Conservation (phyloP, 2,797 vertebrate genomes). For the Esox lucius region DNA sequence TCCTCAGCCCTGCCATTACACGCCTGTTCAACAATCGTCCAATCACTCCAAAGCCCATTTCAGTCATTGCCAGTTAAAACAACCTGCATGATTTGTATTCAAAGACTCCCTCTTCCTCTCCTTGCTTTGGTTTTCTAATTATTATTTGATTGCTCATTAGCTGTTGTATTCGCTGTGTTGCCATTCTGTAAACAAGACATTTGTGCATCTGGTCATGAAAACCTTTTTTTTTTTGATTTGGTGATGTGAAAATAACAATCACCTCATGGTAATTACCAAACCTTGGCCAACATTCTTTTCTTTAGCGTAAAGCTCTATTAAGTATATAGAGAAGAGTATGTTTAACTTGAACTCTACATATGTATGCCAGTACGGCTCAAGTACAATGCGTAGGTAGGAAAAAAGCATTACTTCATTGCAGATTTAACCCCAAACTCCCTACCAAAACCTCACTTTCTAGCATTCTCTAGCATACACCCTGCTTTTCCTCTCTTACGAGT, state of each 20-base stretch:
- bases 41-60: constrained; percentile 2
- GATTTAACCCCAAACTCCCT: constrained; percentile 44
- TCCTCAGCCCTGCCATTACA: not conserved
- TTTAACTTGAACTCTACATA: not conserved
- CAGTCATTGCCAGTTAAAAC: constrained; percentile 19
- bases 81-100: constrained; percentile 64
- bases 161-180: constrained; percentile 48
- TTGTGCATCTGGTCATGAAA: constrained; percentile 63
- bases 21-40: too few relatives aligned
- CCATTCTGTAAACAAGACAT: constrained; percentile 47
- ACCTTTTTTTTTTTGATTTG: constrained; percentile 39
- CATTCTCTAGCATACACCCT: constrained; percentile 57
- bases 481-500: constrained; percentile 80
- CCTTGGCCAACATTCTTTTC: constrained; percentile 47
- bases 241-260: constrained; percentile 43
- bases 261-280: constrained; percentile 60
- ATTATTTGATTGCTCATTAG: constrained; percentile 79
- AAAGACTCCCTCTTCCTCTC: constrained; percentile 40
- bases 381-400: not conserved
- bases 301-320: constrained; percentile 27
- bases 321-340: constrained; percentile 19
- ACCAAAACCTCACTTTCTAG: constrained; percentile 47
- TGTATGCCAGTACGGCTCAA: not conserved
- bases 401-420: constrained; percentile 57
- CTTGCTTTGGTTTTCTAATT: constrained; percentile 68